Evolutionary conservation across 2,797 vertebrate species (phyloP), one percentile per base, ranked within the genome.

Genomic region (Enteromius mattozi): DNA sequence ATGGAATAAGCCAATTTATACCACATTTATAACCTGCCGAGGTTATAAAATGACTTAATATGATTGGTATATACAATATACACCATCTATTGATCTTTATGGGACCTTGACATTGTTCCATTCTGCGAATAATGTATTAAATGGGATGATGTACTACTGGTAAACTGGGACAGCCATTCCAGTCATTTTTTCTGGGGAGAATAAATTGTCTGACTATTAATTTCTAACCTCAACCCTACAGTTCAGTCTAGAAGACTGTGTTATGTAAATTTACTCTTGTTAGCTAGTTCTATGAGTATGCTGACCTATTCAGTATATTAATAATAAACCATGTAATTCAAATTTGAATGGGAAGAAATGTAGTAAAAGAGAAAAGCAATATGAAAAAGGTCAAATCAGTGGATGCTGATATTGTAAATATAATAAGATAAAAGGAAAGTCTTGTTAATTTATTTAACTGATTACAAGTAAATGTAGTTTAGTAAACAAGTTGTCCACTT

Each of bases 191-290:
- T 35, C 47, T 56, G 49, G 14, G 6, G 30, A 7, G 17, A 76
- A 76, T 54, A 76, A n/a, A 37, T 14, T 7, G 49, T 76, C 12
- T 56, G 49, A 30, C 72, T 3, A 56, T 30, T 51, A 51, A 30
- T 14, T 21, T 33, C 10, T 76, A 37, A 56, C 70, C 24, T 72
- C 27, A 30, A 47, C 14, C 7, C 8, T 10, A 30, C 24, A 74
- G 70, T 72, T 49, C 24, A 30, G 42, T 74, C n/a, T 47, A 21
- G 45, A 51, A 30, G 71, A 51, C 42, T 71, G 17, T 30, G 9
- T 19, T 49, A 74, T 51, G 71, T 49, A 74, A 72, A 49, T 72
- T 17, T 72, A 16, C 70, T 72, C 45, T 45, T 45, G 68, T 45
- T 71, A 24, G 69, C 40, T 33, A 49, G 14, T 27, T 49, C 24